phyloP scores from a whole-genome alignment of 2,113 vertebrate species.

The Amazona vittata region DNA sequence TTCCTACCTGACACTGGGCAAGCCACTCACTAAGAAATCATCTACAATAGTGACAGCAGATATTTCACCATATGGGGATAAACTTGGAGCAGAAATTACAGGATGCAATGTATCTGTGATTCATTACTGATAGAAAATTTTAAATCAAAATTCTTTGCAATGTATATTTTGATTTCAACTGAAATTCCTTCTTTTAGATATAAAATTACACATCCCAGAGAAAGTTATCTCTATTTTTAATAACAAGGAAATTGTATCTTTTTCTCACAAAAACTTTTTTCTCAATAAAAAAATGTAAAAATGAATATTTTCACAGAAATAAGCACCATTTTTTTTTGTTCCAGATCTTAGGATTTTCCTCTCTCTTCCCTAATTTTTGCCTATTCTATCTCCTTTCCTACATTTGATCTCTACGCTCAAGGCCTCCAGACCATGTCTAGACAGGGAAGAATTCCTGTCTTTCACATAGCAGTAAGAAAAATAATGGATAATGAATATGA shows the following conservation, averaged over 20 bases:
- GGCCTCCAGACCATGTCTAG: background rate
- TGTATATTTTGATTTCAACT: background rate
- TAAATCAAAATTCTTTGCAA: background rate
- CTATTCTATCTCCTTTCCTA: background rate
- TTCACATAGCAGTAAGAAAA: background rate
- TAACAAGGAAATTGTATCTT: background rate
- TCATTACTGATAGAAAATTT: background rate
- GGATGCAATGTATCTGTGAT: background rate
- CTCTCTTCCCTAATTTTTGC: background rate
- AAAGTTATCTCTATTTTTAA: background rate
- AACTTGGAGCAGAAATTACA: background rate
- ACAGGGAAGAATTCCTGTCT: background rate
- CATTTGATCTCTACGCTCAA: background rate
- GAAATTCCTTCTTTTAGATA: background rate
- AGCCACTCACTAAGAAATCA: background rate
- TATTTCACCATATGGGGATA: background rate
- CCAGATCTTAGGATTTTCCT: background rate
- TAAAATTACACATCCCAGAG: background rate
- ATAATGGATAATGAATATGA: background rate
- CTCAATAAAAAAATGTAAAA: background rate
- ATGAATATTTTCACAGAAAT: background rate
- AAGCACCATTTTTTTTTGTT: background rate
- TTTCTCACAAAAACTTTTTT: background rate
- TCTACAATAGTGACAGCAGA: background rate
- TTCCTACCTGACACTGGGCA: background rate